Base-by-base conservation (phyloP, 1,140 invertebrate genomes). In the Geopemphigus sp. region DNA sequence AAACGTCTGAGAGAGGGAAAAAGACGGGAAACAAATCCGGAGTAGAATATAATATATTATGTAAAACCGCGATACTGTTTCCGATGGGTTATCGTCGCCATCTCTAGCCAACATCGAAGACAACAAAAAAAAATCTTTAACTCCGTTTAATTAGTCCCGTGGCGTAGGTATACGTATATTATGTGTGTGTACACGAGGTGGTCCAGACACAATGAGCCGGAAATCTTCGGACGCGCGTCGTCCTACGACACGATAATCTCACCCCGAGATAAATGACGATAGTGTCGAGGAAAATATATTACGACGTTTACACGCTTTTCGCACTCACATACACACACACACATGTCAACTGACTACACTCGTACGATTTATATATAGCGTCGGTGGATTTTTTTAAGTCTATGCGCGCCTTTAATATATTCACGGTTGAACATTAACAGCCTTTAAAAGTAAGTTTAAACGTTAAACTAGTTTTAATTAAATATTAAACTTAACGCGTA, bases 191-290 rank as follows among this genome's bases (percentile, higher is more conserved):
- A 26, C 45, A 2, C 66, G 24, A 50, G 66, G 66, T 70, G 66
- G 66, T 70, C 66, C 45, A 53, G 66, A 70, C 66, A 53, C 66
- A 53, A 70, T 19, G 66, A 70, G 45, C 64, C 66, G 66, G 66
- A 70, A 70, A 70, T 70, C 45, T 70, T 68, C n/a, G 64, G 32
- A 15, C 64, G 64, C 22, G 39, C 66, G 47, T 53, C 47, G 45
- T 70, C 66, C 66, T 53, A 53, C 66, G 66, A 39, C 32, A 26
- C 47, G 22, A 39, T 39, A 50, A 53, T 70, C 66, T 70, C 47
- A 53, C 24, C 66, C 66, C 45, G 47, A 70, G 45, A 32, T 50
- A 70, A 70, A 70, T 68, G 61, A 39, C 8, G 3, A 39, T 8
- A 8, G 32, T 39, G 64, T 47, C 1, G 39, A 22, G 19, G 45